Conservation (phyloP, 2,113 vertebrate species). For the Copsychus sechellarum region DNA sequence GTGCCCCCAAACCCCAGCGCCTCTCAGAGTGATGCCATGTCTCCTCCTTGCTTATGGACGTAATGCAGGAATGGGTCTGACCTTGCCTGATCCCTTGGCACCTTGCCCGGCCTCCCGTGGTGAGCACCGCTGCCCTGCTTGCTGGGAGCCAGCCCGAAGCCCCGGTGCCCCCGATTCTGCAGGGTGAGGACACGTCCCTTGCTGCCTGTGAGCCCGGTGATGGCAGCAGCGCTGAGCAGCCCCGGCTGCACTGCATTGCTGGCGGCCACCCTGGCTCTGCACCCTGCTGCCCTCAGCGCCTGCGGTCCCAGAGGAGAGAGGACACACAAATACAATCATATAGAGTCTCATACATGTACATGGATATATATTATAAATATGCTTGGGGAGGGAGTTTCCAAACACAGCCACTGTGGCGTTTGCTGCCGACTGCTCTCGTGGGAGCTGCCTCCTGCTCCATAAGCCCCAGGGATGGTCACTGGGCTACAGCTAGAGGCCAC, state of each 20-base stretch:
- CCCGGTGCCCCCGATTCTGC: not conserved
- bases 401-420: not conserved
- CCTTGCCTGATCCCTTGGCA: not conserved
- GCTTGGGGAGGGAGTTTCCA: not conserved
- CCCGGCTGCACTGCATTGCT: not conserved
- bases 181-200: not conserved
- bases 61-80: not conserved
- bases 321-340: too few relatives aligned
- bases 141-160: not conserved
- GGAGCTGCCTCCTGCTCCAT: not conserved
- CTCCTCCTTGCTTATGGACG: not conserved
- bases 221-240: not conserved
- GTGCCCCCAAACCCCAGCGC: too few relatives aligned
- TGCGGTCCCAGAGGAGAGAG: accelerated
- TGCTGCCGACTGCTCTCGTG: not conserved
- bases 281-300: not conserved
- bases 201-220: accelerated
- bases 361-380: accelerated
- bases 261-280: not conserved
- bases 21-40: accelerated
- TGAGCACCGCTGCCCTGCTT: not conserved
- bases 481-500: not conserved
- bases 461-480: not conserved
- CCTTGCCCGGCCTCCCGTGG: accelerated
- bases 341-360: too few relatives aligned